Percentiles rank a stretch among this genome's conserved stretches.
phyloP scores from a whole-genome alignment of 2,113 vertebrate genomes.

The Sebastes schlegelii region DNA sequence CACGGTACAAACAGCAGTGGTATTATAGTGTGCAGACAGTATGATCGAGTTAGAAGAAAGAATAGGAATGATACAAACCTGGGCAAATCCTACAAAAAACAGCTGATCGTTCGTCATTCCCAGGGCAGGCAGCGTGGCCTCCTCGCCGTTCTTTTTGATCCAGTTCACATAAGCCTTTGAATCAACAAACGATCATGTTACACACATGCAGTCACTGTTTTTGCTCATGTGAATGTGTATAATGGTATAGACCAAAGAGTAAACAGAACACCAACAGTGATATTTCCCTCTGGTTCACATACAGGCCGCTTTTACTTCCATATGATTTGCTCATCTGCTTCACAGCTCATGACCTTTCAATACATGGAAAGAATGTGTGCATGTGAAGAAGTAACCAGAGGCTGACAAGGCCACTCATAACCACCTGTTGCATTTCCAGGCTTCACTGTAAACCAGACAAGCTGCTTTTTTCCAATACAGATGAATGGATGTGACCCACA shows the following conservation, averaged over 20 bases:
- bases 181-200: slow-evolving; percentile 61
- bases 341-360: slow-evolving; percentile 77
- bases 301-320: slow-evolving; percentile 43
- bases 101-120: slow-evolving; percentile 95
- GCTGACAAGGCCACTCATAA: slow-evolving; percentile 58
- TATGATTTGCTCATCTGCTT: slow-evolving; percentile 64
- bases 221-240: background rate
- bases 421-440: slow-evolving; percentile 77
- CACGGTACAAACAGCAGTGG: background rate
- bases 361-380: slow-evolving; percentile 80
- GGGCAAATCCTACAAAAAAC: slow-evolving; percentile 96
- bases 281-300: background rate
- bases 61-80: slow-evolving; percentile 85
- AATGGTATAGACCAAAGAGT: background rate
- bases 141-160: slow-evolving; percentile 91
- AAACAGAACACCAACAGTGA: background rate
- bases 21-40: background rate
- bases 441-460: slow-evolving; percentile 60
- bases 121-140: slow-evolving; percentile 88
- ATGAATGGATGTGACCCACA: slow-evolving; percentile 41
- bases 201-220: slow-evolving; percentile 16
- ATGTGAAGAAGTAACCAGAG: slow-evolving; percentile 67
- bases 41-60: background rate
- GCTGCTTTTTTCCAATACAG: slow-evolving; percentile 66
- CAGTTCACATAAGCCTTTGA: slow-evolving; percentile 96